Evolutionary conservation across 2,113 vertebrate species (phyloP).

Genomic region (Sula dactylatra): DNA sequence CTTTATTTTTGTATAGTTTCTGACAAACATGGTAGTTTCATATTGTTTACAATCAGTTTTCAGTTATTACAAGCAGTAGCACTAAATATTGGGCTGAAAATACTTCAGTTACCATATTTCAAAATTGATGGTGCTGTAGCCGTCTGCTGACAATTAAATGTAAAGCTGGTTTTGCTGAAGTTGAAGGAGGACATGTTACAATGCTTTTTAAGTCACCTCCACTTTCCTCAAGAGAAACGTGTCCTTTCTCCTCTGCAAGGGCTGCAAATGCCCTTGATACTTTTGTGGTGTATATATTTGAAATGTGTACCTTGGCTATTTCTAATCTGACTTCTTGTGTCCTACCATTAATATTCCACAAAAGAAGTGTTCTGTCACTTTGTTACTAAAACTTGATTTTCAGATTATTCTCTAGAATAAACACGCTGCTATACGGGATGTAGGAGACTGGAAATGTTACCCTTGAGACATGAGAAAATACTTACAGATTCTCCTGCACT

Average conservation of each 20-base stretch:
- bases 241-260: background rate
- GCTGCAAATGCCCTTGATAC: background rate
- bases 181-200: accelerated
- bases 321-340: background rate
- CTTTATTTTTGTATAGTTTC: background rate
- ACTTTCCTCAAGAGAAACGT: background rate
- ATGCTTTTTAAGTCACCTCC: background rate
- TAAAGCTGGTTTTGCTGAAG: background rate
- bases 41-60: background rate
- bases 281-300: background rate
- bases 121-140: background rate
- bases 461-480: background rate
- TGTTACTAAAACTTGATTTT: background rate
- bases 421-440: background rate
- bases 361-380: background rate
- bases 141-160: background rate
- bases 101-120: background rate
- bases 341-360: background rate
- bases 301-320: background rate
- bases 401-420: background rate
- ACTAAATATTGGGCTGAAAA: background rate
- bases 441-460: accelerated
- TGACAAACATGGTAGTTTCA: background rate
- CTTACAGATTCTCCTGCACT: background rate
- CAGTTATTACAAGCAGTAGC: background rate